Evolutionary conservation across 2,113 vertebrate species (phyloP).

Genomic region (Sebastes fasciatus): DNA sequence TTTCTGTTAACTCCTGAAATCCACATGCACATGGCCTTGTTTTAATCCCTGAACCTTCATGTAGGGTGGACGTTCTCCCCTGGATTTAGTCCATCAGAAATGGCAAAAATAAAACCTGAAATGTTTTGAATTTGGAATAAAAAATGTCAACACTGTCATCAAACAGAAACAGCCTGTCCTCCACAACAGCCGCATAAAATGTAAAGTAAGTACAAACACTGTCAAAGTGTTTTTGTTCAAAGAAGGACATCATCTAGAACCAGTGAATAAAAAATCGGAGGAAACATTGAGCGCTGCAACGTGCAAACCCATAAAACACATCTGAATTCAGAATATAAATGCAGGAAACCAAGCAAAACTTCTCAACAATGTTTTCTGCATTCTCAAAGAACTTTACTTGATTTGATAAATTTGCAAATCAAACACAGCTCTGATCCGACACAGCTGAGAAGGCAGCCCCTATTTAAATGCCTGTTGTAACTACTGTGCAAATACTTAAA

Average conservation of each 20-base stretch:
- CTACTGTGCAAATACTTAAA: background rate
- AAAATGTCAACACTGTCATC: background rate
- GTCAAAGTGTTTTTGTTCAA: background rate
- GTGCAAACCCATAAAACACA: background rate
- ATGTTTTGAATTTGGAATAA: background rate
- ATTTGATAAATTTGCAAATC: conserved; percentile 23
- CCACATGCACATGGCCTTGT: background rate
- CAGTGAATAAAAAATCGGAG: background rate
- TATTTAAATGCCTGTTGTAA: background rate
- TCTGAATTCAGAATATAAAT: background rate
- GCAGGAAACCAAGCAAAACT: background rate
- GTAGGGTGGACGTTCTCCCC: background rate
- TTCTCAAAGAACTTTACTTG: background rate
- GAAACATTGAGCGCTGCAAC: too few relatives aligned
- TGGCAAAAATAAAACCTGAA: background rate
- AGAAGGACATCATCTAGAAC: background rate
- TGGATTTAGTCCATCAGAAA: background rate
- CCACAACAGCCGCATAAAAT: background rate
- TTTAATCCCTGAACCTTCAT: background rate
- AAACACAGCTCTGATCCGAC: background rate
- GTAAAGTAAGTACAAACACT: background rate
- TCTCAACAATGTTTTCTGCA: background rate
- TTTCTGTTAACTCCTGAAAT: background rate
- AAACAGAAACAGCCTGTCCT: background rate
- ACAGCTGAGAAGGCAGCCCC: background rate